Base-by-base conservation (phyloP, 2,888 invertebrate genomes). In the Stratiomys singularior region DNA sequence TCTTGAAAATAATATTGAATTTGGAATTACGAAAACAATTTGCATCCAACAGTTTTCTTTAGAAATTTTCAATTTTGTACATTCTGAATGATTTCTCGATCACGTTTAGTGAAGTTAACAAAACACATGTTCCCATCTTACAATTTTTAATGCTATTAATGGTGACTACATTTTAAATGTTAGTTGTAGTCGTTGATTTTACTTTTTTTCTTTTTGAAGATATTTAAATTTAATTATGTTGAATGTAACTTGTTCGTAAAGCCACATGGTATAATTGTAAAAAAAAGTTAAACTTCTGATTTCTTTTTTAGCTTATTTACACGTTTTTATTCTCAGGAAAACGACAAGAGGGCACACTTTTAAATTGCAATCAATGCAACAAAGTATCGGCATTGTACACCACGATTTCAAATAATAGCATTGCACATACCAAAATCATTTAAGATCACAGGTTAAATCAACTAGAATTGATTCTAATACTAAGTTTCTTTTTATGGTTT, bases 81-180 rank as follows among this genome's bases (percentile, higher is more conserved):
- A 72, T 77, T 78, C 28, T 60, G 4, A 23, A 60, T 18, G 18
- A 60, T 25, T 25, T 11, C 23, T 60, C 25, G 11, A 23, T 25
- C 15, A 13, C 23, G 25, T 60, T 25, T 25, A 60, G 60, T 25
- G 2, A 60, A 71, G 77, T 37, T 37, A 37, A 37, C 60, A 69
- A 23, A 79, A 79, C 79, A 79, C 79, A 79, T 79, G 79, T 79
- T 79, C 79, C 76, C 79, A 79, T 66, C 60, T 74, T 74, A 58
- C 58, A 60, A 37, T 37, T 37, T 37, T 37, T 30, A 30, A 18
- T 21, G 11, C 15, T 47, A 60, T 28, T 28, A 60, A 30, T 46
- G 37, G 15, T 58, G 74, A 69, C 69, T 47, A 47, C 69, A 9
- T n/a, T 13, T 21, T 47, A 15, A 21, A 30, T 46, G 46, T n/a